A percentile compares a stretch with the other conserved stretches of the same genome.
phyloP scores from a whole-genome alignment of 2,797 vertebrate species.

The Distichodus sexfasciatus region DNA sequence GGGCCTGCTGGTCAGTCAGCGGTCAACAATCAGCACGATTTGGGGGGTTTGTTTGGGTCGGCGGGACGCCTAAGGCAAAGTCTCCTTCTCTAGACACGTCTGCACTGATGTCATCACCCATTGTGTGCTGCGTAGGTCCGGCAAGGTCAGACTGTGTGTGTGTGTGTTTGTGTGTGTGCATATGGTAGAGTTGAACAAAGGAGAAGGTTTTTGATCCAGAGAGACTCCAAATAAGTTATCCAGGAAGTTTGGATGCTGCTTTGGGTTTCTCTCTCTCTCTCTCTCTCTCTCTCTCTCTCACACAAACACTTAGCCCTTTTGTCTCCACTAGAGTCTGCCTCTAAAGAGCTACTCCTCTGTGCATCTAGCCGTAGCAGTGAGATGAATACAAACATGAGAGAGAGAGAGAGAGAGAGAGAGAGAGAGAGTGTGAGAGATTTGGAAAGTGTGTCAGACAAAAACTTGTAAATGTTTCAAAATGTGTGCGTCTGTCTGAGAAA shows the following conservation, averaged over 20 bases:
- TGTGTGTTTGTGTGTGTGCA: background rate
- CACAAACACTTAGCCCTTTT: background rate
- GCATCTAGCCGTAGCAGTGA: slow-evolving; percentile 25
- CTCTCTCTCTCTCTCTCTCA: background rate
- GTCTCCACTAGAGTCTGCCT: slow-evolving; percentile 10
- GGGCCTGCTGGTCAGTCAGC: slow-evolving; percentile 11
- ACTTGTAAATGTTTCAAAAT: background rate
- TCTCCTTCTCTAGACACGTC: background rate
- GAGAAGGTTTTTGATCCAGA: background rate
- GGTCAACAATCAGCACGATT: background rate
- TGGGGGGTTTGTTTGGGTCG: background rate
- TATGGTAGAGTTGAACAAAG: background rate
- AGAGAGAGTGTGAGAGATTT: slow-evolving; percentile 31
- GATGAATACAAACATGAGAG: slow-evolving; percentile 7
- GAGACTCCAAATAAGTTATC: background rate
- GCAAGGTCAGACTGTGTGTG: slow-evolving; percentile 16
- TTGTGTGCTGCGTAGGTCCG: slow-evolving; percentile 10
- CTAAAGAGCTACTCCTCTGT: slow-evolving; percentile 27
- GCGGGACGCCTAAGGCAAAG: background rate
- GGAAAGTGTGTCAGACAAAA: slow-evolving; percentile 2
- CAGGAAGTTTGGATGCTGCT: background rate
- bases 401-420: background rate
- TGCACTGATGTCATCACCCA: slow-evolving; percentile 50
- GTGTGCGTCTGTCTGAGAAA: background rate
- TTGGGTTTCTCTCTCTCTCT: background rate